Conservation (phyloP, 37 sponge, comb jelly and placozoan species). For the Geodia barretti region DNA sequence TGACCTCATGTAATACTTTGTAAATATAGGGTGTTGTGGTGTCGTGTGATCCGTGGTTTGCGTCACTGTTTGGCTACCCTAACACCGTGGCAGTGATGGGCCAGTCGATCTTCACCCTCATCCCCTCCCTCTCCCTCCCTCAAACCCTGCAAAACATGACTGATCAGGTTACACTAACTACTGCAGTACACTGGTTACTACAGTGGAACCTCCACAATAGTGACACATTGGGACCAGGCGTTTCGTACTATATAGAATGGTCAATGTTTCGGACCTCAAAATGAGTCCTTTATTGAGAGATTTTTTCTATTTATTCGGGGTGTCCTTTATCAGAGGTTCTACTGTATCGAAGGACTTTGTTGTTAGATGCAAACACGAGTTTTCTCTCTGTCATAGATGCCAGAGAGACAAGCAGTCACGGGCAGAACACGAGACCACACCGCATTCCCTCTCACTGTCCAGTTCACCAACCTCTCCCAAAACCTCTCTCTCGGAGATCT, state of each 20-base stretch:
- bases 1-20: too few species aligned
- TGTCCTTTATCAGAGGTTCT: too few species aligned
- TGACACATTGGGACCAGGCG: too few species aligned
- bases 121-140: conserved; percentile 76
- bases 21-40: conserved; percentile 42
- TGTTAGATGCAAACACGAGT: neutral
- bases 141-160: neutral
- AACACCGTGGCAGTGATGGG: conserved; percentile 50
- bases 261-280: too few species aligned
- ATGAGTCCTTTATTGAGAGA: neutral
- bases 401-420: conserved; percentile 58
- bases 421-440: conserved; percentile 65
- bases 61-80: conserved; percentile 72
- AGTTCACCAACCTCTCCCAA: conserved; percentile 59
- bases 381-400: conserved; percentile 1
- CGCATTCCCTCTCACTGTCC: conserved; percentile 74
- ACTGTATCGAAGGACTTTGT: too few species aligned
- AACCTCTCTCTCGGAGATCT: conserved; percentile 52
- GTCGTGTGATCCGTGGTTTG: conserved; percentile 75
- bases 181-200: neutral
- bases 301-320: neutral
- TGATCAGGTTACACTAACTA: conserved; percentile 10
- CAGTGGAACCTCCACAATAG: neutral
- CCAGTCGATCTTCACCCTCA: conserved; percentile 37
- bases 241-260: neutral